A percentile compares a stretch with the other conserved stretches of the same genome.
These are phyloP conservation scores for Zingel zingel DNA, from an alignment of 2,113 vertebrate species.

Conservation along the genomic window DNA sequence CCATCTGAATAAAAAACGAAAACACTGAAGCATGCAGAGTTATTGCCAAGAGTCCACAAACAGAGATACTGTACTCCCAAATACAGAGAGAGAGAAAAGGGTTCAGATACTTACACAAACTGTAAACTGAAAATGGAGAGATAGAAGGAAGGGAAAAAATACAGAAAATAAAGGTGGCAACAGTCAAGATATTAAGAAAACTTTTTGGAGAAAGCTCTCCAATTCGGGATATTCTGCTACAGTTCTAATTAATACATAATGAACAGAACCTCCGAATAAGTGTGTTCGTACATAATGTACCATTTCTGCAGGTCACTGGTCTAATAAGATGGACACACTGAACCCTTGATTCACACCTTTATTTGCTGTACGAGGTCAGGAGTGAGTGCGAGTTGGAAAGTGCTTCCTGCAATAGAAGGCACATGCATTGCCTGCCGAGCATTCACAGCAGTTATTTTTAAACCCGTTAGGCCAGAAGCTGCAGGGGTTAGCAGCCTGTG, in stretches of 20 bases:
- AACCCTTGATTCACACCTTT: slow-evolving; percentile 69
- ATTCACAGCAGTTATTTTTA: slow-evolving; percentile 1
- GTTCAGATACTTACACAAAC: slow-evolving; percentile 84
- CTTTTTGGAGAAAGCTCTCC: not conserved
- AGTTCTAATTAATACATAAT: not conserved
- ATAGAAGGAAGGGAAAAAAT: slow-evolving; percentile 80
- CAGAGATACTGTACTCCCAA: slow-evolving; percentile 38
- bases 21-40: slow-evolving; percentile 68
- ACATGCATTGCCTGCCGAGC: slow-evolving; percentile 57
- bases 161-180: slow-evolving; percentile 85
- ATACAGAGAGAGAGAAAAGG: slow-evolving; percentile 72
- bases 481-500: slow-evolving; percentile 27
- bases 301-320: not conserved
- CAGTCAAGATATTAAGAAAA: slow-evolving; percentile 55
- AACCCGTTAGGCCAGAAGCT: slow-evolving; percentile 9
- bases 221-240: not conserved
- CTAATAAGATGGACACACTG: not conserved
- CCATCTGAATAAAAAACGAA: not conserved
- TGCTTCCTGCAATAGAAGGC: not conserved
- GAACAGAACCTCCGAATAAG: not conserved
- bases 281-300: not conserved
- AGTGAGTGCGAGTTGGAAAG: slow-evolving; percentile 28
- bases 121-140: slow-evolving; percentile 82
- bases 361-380: slow-evolving; percentile 75
- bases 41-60: slow-evolving; percentile 53